Evolutionary conservation across 2,888 invertebrate species (phyloP), one percentile per base, ranked within the genome.

Genomic region (Drosophila pseudotalamancana): DNA sequence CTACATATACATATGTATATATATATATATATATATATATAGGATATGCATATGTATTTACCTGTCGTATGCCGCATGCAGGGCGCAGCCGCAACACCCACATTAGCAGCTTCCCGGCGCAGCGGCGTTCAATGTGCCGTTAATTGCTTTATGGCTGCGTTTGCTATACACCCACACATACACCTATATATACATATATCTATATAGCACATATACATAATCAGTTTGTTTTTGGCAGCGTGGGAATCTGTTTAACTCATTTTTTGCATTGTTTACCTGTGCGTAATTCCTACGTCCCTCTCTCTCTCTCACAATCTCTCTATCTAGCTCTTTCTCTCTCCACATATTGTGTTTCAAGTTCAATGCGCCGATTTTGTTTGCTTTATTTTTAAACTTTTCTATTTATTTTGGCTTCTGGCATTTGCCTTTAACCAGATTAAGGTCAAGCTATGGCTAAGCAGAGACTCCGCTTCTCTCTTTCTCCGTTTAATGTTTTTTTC

Each of bases 81-180:
- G 77, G 75, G 75, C 67, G 74, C 67, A 57, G 75, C 87, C 81
- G 79, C 82, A 78, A 85, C 82, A 85, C 85, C 87, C 87, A 82
- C 82, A 81, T 82, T 84, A 82, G 72, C 53, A 66, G 56, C 61
- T 34, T 35, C 61, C 69, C 78, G 65, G 63, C 79, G 69, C 54
- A 37, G 59, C 53, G 59, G 53, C 46, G 67, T 50, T 43, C 70
- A 79, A 64, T 83, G 67, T 73, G 63, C 57, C 59, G 77, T 84
- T 81, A 81, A 81, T 81, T 84, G 81, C 87, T 87, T 84, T 87
- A 82, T 80, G 78, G 76, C 77, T 65, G 43, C 40, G 16, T 49
- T 51, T 32, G 21, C 40, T 16, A 3, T 0, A 16, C 16, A 6
- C 31, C 12, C 19, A 19, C 6, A 31, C 29, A 45, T 19, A 31